Percentiles rank a stretch among this genome's conserved stretches.
phyloP scores from a whole-genome alignment of 1,140 invertebrate species.

The Drosophila saltans region DNA sequence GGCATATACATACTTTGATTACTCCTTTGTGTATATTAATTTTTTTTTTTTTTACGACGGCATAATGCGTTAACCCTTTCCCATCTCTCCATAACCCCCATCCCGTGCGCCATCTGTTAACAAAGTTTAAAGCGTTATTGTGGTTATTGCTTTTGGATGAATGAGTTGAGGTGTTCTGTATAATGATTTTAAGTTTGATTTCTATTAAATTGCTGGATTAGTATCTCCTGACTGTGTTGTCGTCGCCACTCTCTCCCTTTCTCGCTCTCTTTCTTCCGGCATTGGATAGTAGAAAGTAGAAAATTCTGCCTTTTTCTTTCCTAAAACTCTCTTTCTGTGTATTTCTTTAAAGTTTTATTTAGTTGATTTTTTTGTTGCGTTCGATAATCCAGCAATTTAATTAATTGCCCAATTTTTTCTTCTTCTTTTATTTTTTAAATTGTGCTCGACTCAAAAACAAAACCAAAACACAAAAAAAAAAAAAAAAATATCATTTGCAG shows the following conservation, averaged over 20 bases:
- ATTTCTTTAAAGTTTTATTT: conserved; percentile 41
- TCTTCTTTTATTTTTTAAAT: conserved; percentile 71
- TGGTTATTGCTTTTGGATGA: conserved; percentile 32
- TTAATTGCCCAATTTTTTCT: conserved; percentile 78
- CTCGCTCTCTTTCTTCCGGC: conserved; percentile 6
- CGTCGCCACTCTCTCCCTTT: conserved; percentile 55
- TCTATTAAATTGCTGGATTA: conserved; percentile 75
- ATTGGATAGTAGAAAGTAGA: conserved; percentile 12
- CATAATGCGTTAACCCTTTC: conserved; percentile 41
- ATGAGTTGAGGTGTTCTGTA: conserved; percentile 54
- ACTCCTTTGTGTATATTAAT: background rate
- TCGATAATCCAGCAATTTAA: conserved; percentile 78
- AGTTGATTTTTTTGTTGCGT: conserved; percentile 51
- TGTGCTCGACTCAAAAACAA: conserved; percentile 52
- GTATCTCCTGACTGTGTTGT: conserved; percentile 60
- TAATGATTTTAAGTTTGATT: conserved; percentile 42
- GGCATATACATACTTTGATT: no score
- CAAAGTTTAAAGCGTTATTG: conserved; percentile 3
- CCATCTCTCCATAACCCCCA: background rate
- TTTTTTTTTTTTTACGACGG: conserved; percentile 57
- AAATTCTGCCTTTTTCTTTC: conserved; percentile 7
- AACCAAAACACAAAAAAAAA: conserved; percentile 36
- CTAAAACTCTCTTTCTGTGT: conserved; percentile 14
- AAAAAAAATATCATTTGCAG: conserved; percentile 75
- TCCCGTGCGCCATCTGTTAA: conserved; percentile 4